Evolutionary conservation across 2,888 invertebrate species (phyloP), one percentile per base, ranked within the genome.

Genomic region (Escarpia spicata): DNA sequence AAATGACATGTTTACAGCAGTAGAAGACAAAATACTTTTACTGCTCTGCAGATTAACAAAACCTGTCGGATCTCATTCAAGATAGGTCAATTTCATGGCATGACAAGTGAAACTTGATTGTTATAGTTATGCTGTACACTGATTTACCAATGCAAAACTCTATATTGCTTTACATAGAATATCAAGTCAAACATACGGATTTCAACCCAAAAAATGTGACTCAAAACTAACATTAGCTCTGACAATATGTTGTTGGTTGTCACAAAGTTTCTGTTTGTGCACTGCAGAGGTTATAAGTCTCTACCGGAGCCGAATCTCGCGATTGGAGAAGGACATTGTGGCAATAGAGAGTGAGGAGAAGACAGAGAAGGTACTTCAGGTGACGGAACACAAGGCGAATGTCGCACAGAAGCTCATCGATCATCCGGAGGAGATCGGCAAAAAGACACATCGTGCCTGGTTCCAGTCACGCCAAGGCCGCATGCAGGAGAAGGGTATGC

Each of bases 401-500:
- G 98, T 98, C 45, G 97, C 97, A 0, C 97, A 98, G 95, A 98
- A 97, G 52, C 96, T 97, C 93, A 95, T 98, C 26, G 75, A 75
- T 26, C 95, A 96, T 92, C 93, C 93, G 94, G 96, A 94, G 97
- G 97, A 93, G 9, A 92, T 89, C 91, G 90, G 91, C n/a, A 43
- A 91, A 12, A 92, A 94, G 26, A 94, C 92, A 9, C 96, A 96
- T 93, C 93, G 97, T 92, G 94, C 95, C 31, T 99, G 99, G 99
- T 99, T 99, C 97, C 99, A 99, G 96, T 97, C 98, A 0, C 97
- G 97, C 9, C 97, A 97, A 94, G 98, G 99, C 96, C 97, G 98
- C 94, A 97, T 98, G 95, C 97, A 97, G 19, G 98, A 96, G 93
- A 95, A 95, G 94, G 94, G 95, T 95, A 93, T 10, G 37, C 37